Conservation (phyloP, 2,113 vertebrate genomes). For the Thryonomys swinderianus region DNA sequence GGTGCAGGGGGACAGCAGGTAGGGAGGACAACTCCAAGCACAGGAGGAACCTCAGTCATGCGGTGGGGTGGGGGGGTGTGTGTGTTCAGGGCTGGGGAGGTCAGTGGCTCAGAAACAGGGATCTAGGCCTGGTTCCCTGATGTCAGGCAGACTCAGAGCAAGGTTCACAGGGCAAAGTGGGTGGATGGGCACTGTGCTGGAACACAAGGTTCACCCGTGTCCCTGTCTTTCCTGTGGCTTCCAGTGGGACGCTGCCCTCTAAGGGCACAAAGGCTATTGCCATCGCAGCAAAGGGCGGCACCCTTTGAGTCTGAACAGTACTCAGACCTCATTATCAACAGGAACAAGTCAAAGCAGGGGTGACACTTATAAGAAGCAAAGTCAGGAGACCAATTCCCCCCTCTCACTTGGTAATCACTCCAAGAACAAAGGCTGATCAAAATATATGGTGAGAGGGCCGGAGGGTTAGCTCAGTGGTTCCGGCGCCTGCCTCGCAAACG, state of each 20-base stretch:
- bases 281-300: too few relatives aligned
- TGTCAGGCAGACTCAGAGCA: background rate
- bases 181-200: rapidly evolving
- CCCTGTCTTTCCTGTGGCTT: background rate
- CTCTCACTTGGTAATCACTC: background rate
- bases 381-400: rapidly evolving
- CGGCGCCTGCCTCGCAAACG: too few relatives aligned
- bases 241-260: background rate
- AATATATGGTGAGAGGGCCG: background rate
- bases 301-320: background rate
- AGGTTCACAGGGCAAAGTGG: background rate
- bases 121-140: rapidly evolving
- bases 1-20: background rate
- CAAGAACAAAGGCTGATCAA: background rate
- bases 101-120: background rate
- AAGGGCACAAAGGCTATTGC: background rate
- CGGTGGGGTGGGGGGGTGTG: rapidly evolving
- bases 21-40: background rate
- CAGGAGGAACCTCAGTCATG: rapidly evolving
- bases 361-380: rapidly evolving
- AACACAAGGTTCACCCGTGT: background rate
- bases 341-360: rapidly evolving
- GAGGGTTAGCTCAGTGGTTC: too few relatives aligned
- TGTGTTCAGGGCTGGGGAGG: too few relatives aligned
- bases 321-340: rapidly evolving